These are phyloP conservation scores for Amblyjoppa fuscipennis DNA, from an alignment of 2,888 invertebrate genomes.

Conservation along the genomic window DNA sequence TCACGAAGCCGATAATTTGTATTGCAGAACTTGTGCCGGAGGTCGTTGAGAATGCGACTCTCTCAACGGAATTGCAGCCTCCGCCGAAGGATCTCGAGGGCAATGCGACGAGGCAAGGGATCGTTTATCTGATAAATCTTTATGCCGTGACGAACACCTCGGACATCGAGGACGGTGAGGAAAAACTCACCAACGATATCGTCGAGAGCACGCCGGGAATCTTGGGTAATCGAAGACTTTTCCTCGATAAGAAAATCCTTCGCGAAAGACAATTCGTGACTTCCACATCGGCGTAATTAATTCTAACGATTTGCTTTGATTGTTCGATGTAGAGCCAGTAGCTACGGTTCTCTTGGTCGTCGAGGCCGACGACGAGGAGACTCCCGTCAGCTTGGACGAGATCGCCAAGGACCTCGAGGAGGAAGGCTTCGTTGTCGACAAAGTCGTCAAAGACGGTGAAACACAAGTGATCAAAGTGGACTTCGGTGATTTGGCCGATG, in stretches of 20 bases:
- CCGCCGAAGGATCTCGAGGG: constrained; percentile 71
- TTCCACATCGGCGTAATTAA: neutral
- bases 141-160: constrained; percentile 79
- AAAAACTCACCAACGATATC: constrained; percentile 77
- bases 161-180: constrained; percentile 74
- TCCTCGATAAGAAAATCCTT: neutral
- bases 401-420: constrained; percentile 78
- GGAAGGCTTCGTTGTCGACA: constrained; percentile 80
- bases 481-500: constrained; percentile 70
- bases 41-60: constrained; percentile 65
- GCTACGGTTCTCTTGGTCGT: constrained; percentile 79
- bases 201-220: constrained; percentile 74
- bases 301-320: neutral
- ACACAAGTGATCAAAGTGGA: constrained; percentile 77
- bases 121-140: constrained; percentile 80
- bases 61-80: constrained; percentile 77
- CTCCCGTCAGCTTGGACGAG: constrained; percentile 79
- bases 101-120: constrained; percentile 59
- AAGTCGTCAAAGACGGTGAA: constrained; percentile 75
- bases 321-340: constrained; percentile 76
- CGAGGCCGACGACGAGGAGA: constrained; percentile 77
- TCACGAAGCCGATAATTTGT: neutral
- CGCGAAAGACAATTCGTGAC: neutral
- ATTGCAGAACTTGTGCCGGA: constrained; percentile 60
- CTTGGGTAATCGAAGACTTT: constrained; percentile 71